These are phyloP conservation scores for Lathronympha strigana DNA, from an alignment of 2,888 invertebrate species.

Conservation along the genomic window DNA sequence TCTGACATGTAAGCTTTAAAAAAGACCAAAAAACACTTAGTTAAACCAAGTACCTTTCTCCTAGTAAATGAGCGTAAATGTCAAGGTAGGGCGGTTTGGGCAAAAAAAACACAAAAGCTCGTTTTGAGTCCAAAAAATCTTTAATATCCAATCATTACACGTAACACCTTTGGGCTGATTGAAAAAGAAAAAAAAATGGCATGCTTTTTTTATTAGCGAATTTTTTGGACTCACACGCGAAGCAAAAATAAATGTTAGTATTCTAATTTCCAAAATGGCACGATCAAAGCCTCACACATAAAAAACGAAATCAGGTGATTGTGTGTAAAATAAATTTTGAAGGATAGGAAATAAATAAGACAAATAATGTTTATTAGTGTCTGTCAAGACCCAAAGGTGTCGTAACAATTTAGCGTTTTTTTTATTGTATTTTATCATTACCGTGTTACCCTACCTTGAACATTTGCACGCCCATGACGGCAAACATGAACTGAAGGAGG, in stretches of 20 bases:
- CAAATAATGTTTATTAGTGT: constrained; percentile 48
- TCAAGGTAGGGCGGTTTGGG: constrained; percentile 79
- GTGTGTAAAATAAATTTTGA: constrained; percentile 44
- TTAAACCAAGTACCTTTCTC: constrained; percentile 73
- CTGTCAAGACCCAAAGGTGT: constrained; percentile 78
- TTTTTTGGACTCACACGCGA: constrained; percentile 78
- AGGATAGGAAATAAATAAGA: constrained; percentile 44
- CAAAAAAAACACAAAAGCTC: constrained; percentile 78
- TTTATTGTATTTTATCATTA: constrained; percentile 43
- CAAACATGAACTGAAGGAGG: constrained; percentile 99
- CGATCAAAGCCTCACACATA: constrained; percentile 67
- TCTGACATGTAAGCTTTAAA: constrained; percentile 60
- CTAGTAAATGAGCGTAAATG: constrained; percentile 74
- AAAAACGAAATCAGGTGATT: constrained; percentile 68
- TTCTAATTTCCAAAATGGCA: constrained; percentile 51
- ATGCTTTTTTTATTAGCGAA: constrained; percentile 65
- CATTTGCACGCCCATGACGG: constrained; percentile 99
- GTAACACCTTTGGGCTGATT: constrained; percentile 81
- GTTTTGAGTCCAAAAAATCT: constrained; percentile 79
- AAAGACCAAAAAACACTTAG: constrained; percentile 58
- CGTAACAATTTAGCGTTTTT: constrained; percentile 47
- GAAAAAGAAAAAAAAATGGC: constrained; percentile 52
- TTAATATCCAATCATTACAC: constrained; percentile 56
- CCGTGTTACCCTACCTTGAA: constrained; percentile 93
- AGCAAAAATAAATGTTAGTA: constrained; percentile 68